Percentiles rank a stretch among this genome's conserved stretches.
phyloP scores from a whole-genome alignment of 2,888 invertebrate species.

The Autographa pulchrina region DNA sequence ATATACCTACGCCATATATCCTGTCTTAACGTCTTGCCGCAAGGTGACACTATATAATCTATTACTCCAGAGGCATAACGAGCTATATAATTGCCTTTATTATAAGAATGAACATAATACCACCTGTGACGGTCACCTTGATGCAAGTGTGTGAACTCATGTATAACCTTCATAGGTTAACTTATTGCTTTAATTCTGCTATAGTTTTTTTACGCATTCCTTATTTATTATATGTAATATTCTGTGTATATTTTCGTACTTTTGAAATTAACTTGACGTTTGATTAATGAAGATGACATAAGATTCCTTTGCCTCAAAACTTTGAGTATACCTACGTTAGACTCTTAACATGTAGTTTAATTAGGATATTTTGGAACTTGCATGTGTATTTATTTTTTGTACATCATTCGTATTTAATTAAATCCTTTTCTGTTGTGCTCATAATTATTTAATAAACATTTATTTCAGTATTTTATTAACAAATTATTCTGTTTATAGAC shows the following conservation, averaged over 20 bases:
- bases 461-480: too few relatives aligned
- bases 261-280: background rate
- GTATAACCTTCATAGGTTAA: slow-evolving; percentile 29
- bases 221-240: background rate
- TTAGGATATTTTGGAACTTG: too few relatives aligned
- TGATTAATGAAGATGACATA: background rate
- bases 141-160: slow-evolving; percentile 39
- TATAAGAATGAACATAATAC: slow-evolving; percentile 39
- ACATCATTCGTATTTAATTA: too few relatives aligned
- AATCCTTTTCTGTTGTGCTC: too few relatives aligned
- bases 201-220: slow-evolving; percentile 2
- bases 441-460: too few relatives aligned
- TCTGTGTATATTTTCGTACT: background rate
- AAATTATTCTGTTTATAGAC: slow-evolving; percentile 70
- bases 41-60: slow-evolving; percentile 37
- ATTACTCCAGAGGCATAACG: slow-evolving; percentile 22
- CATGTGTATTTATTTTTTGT: too few relatives aligned
- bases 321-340: too few relatives aligned
- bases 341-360: too few relatives aligned
- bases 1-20: slow-evolving; percentile 11
- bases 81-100: slow-evolving; percentile 42
- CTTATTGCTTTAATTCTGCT: slow-evolving; percentile 11
- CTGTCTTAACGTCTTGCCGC: slow-evolving; percentile 22
- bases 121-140: slow-evolving; percentile 48
- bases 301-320: background rate